Evolutionary conservation across 2,113 vertebrate genomes (phyloP).

Genomic region (Corythoichthys haematopterus): DNA sequence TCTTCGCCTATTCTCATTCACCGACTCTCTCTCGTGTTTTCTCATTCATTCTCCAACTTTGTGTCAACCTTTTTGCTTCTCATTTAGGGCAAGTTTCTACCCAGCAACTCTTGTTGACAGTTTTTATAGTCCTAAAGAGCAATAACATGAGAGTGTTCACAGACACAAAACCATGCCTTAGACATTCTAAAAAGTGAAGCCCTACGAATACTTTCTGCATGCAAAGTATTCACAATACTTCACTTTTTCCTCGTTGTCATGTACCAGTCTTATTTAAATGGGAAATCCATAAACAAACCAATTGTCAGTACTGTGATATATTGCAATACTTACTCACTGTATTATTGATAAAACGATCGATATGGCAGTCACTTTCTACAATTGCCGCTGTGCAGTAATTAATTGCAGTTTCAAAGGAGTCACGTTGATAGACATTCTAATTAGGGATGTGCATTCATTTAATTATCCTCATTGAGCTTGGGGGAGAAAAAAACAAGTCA

Average conservation of each 20-base stretch:
- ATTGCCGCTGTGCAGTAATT: background rate
- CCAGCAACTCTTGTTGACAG: too few species aligned
- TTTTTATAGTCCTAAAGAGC: too few species aligned
- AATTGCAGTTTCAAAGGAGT: background rate
- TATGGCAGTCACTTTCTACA: background rate
- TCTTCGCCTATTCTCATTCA: conserved; percentile 26
- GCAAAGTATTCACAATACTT: too few species aligned
- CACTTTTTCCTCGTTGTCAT: too few species aligned
- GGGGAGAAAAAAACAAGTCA: background rate
- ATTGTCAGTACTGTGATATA: too few species aligned
- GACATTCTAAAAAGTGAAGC: too few species aligned
- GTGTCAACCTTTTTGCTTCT: conserved; percentile 1
- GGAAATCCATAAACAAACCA: background rate
- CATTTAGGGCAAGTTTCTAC: background rate
- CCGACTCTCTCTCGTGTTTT: conserved; percentile 27
- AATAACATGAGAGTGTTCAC: too few species aligned
- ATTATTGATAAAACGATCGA: background rate
- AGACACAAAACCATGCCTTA: too few species aligned
- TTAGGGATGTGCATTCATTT: background rate
- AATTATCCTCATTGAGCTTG: background rate
- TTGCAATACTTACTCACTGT: too few species aligned
- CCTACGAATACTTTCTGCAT: too few species aligned
- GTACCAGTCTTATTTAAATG: background rate
- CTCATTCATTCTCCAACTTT: background rate
- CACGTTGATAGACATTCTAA: background rate